Percentiles rank a stretch among this genome's conserved stretches.
Evolutionary conservation across 2,797 vertebrate genomes (phyloP).

Genomic region (Bovichtus variegatus): DNA sequence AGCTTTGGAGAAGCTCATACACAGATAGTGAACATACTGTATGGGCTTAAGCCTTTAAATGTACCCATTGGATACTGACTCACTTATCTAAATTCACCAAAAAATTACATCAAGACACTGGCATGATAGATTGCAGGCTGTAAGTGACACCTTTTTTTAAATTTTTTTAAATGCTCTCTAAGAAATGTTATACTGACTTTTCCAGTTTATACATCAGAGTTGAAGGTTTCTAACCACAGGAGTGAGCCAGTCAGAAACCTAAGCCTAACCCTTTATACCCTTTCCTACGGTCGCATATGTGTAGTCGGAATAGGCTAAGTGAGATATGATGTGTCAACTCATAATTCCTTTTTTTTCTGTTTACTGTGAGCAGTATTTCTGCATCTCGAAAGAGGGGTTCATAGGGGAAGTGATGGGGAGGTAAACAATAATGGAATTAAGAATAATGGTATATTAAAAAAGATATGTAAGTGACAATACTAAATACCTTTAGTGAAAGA

Average conservation of each 20-base stretch:
- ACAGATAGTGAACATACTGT: constrained; percentile 21
- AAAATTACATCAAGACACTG: not conserved
- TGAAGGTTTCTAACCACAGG: not conserved
- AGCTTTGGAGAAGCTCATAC: constrained; percentile 36
- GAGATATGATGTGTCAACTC: not conserved
- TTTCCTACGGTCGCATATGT: not conserved
- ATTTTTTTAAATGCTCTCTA: constrained; percentile 2
- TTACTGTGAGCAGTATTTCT: not conserved
- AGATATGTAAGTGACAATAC: too few species aligned
- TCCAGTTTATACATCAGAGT: not conserved
- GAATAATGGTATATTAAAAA: too few species aligned
- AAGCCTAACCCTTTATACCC: not conserved
- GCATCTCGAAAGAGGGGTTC: not conserved
- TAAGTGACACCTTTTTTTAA: not conserved
- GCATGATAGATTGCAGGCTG: not conserved
- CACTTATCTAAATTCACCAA: not conserved
- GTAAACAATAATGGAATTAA: too few species aligned
- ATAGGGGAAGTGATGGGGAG: not conserved
- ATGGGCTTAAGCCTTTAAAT: not conserved
- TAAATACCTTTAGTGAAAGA: not conserved
- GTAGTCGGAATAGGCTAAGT: not conserved
- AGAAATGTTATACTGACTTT: constrained; percentile 15
- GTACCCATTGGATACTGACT: constrained; percentile 1
- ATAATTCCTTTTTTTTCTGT: not conserved
- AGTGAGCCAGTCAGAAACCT: not conserved